A percentile compares a stretch with the other conserved stretches of the same genome.
These are phyloP conservation scores for Balaeniceps rex DNA, from an alignment of 2,113 vertebrate genomes.

Conservation along the genomic window DNA sequence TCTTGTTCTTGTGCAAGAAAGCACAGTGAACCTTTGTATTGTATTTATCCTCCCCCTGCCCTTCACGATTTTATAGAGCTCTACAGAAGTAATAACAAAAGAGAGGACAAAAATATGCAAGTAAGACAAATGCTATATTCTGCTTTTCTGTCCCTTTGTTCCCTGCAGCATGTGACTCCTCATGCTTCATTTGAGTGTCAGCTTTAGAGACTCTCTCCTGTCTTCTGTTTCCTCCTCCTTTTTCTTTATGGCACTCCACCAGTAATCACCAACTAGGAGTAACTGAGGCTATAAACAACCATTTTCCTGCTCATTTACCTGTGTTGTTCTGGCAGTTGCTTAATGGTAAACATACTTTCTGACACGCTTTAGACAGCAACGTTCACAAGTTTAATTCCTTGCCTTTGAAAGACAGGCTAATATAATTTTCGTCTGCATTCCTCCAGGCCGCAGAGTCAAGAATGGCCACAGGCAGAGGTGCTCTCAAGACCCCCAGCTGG, in stretches of 20 bases:
- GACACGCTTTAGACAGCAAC: background rate
- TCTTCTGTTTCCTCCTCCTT: background rate
- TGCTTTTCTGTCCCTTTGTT: background rate
- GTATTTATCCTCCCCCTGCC: background rate
- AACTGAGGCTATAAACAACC: background rate
- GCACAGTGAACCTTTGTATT: background rate
- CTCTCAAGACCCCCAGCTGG: background rate
- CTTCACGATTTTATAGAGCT: background rate
- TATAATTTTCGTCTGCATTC: background rate
- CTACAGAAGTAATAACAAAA: background rate
- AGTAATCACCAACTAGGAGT: background rate
- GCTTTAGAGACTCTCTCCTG: background rate
- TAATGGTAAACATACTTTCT: background rate
- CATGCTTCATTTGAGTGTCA: background rate
- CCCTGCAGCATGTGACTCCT: background rate
- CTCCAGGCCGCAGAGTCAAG: background rate
- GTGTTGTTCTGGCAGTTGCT: background rate
- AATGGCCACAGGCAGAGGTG: background rate
- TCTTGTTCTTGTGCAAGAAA: background rate
- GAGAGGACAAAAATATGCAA: background rate
- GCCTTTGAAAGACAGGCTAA: background rate
- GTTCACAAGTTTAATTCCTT: background rate
- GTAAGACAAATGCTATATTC: background rate
- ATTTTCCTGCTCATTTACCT: constrained; percentile 1
- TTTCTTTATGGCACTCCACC: background rate